Conservation (phyloP, 2,113 vertebrate species). For the Nansenia antarctica region DNA sequence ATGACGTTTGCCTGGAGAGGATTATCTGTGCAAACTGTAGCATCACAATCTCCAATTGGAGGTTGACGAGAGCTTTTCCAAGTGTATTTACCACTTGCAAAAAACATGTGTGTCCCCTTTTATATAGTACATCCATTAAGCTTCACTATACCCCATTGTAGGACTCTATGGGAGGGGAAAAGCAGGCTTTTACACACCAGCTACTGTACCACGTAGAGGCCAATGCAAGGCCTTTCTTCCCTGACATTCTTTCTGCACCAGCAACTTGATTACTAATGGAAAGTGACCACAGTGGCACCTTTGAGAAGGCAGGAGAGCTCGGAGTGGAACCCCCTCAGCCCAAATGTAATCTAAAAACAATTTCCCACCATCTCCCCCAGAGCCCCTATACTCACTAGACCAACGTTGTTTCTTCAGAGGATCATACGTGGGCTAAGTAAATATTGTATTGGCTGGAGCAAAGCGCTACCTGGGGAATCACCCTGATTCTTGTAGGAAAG, state of each 20-base stretch:
- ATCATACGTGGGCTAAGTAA: conserved; percentile 23
- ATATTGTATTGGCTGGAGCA: conserved; percentile 17
- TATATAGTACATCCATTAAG: too few relatives aligned
- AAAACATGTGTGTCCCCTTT: too few relatives aligned
- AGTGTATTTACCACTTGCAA: too few relatives aligned
- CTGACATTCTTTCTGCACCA: conserved; percentile 24
- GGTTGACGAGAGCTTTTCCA: too few relatives aligned
- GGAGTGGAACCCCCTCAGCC: conserved; percentile 27
- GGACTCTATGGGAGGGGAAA: conserved; percentile 18
- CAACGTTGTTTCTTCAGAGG: not conserved
- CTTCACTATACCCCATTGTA: too few relatives aligned
- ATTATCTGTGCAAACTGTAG: too few relatives aligned
- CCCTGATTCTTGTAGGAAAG: conserved; percentile 18
- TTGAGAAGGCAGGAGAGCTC: conserved; percentile 8
- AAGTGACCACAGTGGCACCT: conserved; percentile 39
- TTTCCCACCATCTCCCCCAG: conserved; percentile 16
- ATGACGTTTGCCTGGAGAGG: too few relatives aligned
- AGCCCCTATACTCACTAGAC: not conserved
- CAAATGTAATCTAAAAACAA: conserved; percentile 44
- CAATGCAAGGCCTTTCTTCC: conserved; percentile 12
- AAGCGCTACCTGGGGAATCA: conserved; percentile 2
- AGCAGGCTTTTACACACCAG: conserved; percentile 16
- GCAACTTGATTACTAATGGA: conserved; percentile 35
- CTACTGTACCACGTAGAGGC: conserved; percentile 10
- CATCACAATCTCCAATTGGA: too few relatives aligned